Percentiles rank a stretch among this genome's conserved stretches.
These are phyloP conservation scores for Platysteira castanea DNA, from an alignment of 2,113 vertebrate species.

Conservation along the genomic window DNA sequence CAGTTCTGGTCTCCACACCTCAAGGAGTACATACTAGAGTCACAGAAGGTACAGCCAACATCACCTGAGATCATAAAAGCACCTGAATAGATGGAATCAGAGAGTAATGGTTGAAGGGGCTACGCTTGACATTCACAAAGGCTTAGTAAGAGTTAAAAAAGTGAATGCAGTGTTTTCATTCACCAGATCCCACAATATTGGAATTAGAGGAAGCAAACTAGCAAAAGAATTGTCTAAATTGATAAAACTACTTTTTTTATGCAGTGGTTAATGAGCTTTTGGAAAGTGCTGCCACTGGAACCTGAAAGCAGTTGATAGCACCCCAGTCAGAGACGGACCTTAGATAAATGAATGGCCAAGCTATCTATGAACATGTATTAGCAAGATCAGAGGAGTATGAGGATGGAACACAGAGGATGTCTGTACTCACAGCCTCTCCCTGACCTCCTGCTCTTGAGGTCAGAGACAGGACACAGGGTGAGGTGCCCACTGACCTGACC, in stretches of 20 bases:
- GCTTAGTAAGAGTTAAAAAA: background rate
- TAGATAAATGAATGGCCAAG: background rate
- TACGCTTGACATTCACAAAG: background rate
- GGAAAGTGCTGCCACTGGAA: background rate
- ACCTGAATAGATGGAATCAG: background rate
- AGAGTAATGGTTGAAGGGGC: background rate
- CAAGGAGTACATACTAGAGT: background rate
- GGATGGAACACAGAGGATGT: background rate
- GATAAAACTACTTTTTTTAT: background rate
- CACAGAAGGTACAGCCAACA: background rate
- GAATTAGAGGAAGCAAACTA: background rate
- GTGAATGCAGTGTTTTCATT: background rate
- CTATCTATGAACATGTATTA: accelerated
- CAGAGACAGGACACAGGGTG: background rate
- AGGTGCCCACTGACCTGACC: background rate
- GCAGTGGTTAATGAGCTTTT: background rate
- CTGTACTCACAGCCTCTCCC: background rate
- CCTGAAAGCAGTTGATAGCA: background rate
- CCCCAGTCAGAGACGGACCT: background rate
- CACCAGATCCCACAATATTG: background rate
- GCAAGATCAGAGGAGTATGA: background rate
- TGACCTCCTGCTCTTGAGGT: background rate
- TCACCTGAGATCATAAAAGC: background rate
- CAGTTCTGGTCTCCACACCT: background rate
- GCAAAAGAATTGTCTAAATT: background rate